phyloP scores from a whole-genome alignment of 2,888 invertebrate species.

The Standfussiana lucernea region DNA sequence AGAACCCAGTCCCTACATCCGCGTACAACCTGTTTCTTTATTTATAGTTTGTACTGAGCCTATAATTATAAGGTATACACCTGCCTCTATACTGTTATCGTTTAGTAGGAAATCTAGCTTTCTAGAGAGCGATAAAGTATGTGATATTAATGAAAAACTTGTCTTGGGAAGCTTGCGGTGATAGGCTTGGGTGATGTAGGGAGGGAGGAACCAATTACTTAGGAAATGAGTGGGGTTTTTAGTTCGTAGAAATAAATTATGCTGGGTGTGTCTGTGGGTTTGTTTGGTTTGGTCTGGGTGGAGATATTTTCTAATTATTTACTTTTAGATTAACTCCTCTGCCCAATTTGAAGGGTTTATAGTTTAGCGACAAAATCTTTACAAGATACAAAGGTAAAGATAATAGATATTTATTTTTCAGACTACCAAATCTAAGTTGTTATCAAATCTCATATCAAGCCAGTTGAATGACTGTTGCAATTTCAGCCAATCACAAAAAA shows the following conservation, averaged over 20 bases:
- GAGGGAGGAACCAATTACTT: background rate
- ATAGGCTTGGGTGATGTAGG: background rate
- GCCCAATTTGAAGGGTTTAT: background rate
- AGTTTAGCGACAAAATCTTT: background rate
- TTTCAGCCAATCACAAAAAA: background rate
- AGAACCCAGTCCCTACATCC: conserved; percentile 34
- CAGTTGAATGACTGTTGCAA: background rate
- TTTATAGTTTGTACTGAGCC: conserved; percentile 39
- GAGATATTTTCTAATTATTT: background rate
- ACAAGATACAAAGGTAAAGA: background rate
- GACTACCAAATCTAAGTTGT: background rate
- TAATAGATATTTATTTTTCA: background rate
- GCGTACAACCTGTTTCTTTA: conserved; percentile 47
- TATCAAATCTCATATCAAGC: background rate
- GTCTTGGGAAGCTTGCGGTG: conserved; percentile 7
- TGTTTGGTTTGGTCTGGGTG: background rate
- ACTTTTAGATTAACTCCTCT: background rate
- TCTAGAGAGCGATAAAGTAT: conserved; percentile 50
- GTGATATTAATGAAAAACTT: conserved; percentile 22
- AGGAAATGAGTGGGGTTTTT: conserved; percentile 3
- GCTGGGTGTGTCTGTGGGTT: too few species aligned
- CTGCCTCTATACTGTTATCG: conserved; percentile 31
- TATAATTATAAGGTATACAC: conserved; percentile 33
- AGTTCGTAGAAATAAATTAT: background rate
- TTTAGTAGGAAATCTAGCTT: conserved; percentile 40